These are phyloP conservation scores for Eulemur albifrons DNA, from an alignment of 2,797 vertebrate genomes.

Conservation along the genomic window DNA sequence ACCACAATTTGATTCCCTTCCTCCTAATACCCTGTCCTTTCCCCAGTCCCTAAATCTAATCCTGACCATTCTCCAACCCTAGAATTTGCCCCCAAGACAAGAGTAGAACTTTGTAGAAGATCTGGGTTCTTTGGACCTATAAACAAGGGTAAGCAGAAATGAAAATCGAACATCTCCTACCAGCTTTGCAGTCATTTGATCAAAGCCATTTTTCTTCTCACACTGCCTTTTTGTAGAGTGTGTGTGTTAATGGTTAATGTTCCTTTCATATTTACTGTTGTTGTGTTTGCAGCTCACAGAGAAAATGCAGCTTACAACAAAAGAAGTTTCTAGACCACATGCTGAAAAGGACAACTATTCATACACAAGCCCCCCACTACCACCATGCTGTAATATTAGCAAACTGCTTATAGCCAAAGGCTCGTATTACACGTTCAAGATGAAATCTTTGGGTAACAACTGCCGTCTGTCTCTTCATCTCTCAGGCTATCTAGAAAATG, in stretches of 20 bases:
- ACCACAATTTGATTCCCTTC: neutral
- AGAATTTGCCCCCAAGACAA: neutral
- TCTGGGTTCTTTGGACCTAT: neutral
- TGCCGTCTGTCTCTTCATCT: neutral
- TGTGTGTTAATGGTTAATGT: neutral
- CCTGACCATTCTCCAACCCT: neutral
- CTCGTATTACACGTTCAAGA: neutral
- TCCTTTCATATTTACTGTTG: neutral
- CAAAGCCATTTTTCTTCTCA: constrained; percentile 41
- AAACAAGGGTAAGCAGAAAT: neutral
- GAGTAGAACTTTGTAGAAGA: neutral
- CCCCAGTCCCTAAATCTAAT: neutral
- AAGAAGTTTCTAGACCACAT: neutral
- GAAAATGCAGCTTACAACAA: neutral
- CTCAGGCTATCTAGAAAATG: neutral
- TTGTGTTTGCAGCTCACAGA: neutral
- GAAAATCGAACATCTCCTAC: neutral
- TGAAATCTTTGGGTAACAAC: neutral
- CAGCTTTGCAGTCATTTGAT: neutral
- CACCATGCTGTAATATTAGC: neutral
- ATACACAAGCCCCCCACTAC: neutral
- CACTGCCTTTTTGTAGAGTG: neutral
- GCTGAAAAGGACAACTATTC: constrained; percentile 5
- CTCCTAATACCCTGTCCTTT: neutral
- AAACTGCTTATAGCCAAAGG: neutral